These are phyloP conservation scores for Scotopteryx bipunctaria DNA, from an alignment of 2,888 invertebrate species.

Conservation along the genomic window DNA sequence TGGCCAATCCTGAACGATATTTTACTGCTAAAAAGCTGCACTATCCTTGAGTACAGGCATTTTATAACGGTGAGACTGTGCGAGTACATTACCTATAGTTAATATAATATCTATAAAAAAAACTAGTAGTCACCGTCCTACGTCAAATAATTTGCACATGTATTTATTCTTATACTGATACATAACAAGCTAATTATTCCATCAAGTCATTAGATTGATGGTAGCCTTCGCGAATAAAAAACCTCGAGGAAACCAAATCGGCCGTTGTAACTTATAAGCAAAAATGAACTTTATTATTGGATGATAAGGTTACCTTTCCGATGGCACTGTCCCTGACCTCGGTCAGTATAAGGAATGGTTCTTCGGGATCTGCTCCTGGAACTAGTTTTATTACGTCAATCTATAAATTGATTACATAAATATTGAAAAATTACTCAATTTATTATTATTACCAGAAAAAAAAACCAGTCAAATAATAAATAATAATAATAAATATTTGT, in stretches of 20 bases:
- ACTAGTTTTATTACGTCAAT: constrained; percentile 50
- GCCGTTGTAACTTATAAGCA: too few relatives aligned
- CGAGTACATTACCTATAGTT: too few relatives aligned
- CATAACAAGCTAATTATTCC: neutral
- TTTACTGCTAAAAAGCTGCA: too few relatives aligned
- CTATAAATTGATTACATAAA: too few relatives aligned
- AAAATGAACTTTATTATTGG: neutral
- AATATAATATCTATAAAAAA: too few relatives aligned
- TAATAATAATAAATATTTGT: too few relatives aligned
- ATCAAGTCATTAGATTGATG: neutral
- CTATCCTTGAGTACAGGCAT: too few relatives aligned
- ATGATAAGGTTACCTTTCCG: constrained; percentile 59
- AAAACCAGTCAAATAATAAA: too few relatives aligned
- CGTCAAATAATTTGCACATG: neutral
- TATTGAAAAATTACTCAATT: too few relatives aligned
- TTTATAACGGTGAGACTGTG: too few relatives aligned
- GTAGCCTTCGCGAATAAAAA: neutral
- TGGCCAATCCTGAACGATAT: too few relatives aligned
- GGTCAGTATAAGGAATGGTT: constrained; percentile 64
- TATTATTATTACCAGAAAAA: too few relatives aligned
- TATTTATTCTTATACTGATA: neutral
- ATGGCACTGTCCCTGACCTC: constrained; percentile 67
- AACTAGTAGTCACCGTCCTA: neutral
- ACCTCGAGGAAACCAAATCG: neutral
- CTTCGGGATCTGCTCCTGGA: constrained; percentile 68